phyloP scores from a whole-genome alignment of 2,113 vertebrate species.

The Corythornis madagascariensis region DNA sequence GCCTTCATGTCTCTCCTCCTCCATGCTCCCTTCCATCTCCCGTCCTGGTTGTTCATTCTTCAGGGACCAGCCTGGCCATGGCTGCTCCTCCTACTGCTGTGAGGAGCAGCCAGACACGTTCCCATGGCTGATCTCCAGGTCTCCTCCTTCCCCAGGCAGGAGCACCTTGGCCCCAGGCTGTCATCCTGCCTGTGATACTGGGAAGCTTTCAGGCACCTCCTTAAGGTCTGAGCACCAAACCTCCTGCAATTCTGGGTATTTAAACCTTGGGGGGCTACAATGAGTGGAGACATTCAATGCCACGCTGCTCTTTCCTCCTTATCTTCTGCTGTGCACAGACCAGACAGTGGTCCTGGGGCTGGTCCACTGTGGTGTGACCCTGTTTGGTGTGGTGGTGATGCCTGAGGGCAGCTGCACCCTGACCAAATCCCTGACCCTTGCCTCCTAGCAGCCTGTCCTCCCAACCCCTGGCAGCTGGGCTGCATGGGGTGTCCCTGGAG shows the following conservation, averaged over 20 bases:
- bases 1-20: neutral
- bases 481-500: neutral
- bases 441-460: neutral
- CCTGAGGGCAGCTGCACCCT: neutral
- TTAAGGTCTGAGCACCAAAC: neutral
- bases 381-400: neutral
- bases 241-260: neutral
- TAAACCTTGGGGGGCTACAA: neutral
- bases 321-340: neutral
- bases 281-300: neutral
- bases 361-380: neutral
- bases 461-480: fast-evolving
- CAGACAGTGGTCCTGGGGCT: fast-evolving
- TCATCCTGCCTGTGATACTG: neutral
- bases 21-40: neutral
- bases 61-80: neutral
- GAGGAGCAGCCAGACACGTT: neutral
- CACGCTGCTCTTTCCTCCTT: neutral
- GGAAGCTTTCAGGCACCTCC: neutral
- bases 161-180: neutral
- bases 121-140: neutral
- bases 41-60: neutral
- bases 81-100: neutral
- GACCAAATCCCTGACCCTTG: neutral
- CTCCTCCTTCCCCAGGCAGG: neutral